These are phyloP conservation scores for Stegastes partitus DNA, from an alignment of 2,113 vertebrate genomes.

Conservation along the genomic window DNA sequence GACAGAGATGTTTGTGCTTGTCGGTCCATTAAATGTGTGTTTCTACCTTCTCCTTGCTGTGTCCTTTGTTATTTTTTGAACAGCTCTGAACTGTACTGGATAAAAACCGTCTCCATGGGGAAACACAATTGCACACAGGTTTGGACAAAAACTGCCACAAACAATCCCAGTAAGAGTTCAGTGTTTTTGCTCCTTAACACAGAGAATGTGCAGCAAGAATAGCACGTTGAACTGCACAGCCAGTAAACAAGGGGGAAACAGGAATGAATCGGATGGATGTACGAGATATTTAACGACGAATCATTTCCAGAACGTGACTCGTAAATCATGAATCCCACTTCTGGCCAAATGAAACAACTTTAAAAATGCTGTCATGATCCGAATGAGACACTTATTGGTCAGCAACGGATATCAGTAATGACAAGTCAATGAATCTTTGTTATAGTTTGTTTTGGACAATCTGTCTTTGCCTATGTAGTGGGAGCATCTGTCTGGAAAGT, in stretches of 20 bases:
- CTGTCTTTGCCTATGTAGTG: background rate
- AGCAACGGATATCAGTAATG: background rate
- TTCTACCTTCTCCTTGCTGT: slow-evolving; percentile 17
- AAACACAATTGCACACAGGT: background rate
- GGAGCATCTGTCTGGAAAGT: too few species aligned
- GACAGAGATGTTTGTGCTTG: background rate
- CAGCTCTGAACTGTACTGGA: background rate
- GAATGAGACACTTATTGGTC: background rate
- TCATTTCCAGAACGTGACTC: background rate
- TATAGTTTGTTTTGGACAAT: background rate
- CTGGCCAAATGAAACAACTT: background rate
- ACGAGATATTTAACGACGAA: background rate
- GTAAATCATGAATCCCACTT: background rate
- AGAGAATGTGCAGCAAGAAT: slow-evolving; percentile 1
- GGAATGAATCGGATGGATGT: background rate
- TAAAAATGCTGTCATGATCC: background rate
- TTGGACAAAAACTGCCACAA: background rate
- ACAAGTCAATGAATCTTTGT: background rate
- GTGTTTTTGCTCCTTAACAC: background rate
- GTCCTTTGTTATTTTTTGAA: background rate
- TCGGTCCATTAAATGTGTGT: slow-evolving; percentile 28
- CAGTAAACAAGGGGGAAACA: background rate
- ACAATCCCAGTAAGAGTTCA: background rate
- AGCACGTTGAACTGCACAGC: background rate
- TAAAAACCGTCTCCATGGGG: background rate